Evolutionary conservation across 2,888 invertebrate species (phyloP).

Genomic region (Ophion obscuratus): DNA sequence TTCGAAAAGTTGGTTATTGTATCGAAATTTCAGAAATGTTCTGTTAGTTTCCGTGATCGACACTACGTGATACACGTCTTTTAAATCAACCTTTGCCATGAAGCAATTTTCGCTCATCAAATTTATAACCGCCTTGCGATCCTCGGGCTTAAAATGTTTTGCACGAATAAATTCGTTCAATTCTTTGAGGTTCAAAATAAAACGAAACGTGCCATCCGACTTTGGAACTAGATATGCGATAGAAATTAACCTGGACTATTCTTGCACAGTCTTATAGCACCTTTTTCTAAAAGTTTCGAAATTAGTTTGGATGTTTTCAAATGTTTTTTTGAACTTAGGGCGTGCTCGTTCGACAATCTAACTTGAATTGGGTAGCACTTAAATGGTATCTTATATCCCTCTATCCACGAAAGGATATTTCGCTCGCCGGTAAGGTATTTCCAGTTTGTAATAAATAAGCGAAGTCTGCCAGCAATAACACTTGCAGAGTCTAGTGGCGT

Average conservation of each 20-base stretch:
- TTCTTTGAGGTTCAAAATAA: background rate
- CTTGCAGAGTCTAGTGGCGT: conserved; percentile 26
- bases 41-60: conserved; percentile 59
- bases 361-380: conserved; percentile 22
- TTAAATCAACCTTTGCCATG: too few relatives aligned
- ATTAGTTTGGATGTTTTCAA: too few relatives aligned
- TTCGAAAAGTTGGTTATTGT: conserved; percentile 63
- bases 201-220: background rate
- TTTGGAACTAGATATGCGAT: conserved; percentile 37
- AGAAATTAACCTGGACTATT: conserved; percentile 35
- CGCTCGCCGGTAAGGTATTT: conserved; percentile 27
- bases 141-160: too few relatives aligned
- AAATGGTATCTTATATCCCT: conserved; percentile 37
- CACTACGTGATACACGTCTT: conserved; percentile 5
- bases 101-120: too few relatives aligned
- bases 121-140: too few relatives aligned
- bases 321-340: too few relatives aligned
- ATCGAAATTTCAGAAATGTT: conserved; percentile 70
- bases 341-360: too few relatives aligned
- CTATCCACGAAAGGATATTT: conserved; percentile 34
- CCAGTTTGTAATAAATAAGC: conserved; percentile 24
- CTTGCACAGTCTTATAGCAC: conserved; percentile 38
- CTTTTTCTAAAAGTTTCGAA: background rate
- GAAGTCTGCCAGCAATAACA: conserved; percentile 37
- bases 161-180: too few relatives aligned